Evolutionary conservation across 35 echinoderm and acorn worm genomes (phyloP).

Genomic region (Holothuria glaberrima): DNA sequence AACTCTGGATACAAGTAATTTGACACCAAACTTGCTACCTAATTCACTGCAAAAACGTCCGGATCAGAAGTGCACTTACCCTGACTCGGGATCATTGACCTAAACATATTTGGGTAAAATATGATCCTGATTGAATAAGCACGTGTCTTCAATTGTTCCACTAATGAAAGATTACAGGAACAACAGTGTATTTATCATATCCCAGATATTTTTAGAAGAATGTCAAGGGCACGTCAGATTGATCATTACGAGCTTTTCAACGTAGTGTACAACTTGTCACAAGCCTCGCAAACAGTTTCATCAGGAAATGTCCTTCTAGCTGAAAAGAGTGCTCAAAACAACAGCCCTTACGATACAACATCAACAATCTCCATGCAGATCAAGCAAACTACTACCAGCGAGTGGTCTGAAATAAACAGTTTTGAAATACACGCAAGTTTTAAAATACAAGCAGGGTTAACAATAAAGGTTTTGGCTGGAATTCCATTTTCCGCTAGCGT

Average conservation of each 20-base stretch:
- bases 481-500: neutral
- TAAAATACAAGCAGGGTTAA: neutral
- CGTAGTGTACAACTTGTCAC: neutral
- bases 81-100: no score
- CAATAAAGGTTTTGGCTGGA: neutral
- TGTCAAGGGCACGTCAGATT: neutral
- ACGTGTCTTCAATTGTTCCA: no score
- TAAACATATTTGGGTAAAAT: no score
- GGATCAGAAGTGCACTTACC: no score
- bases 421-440: no score
- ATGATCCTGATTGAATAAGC: no score
- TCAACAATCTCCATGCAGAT: neutral
- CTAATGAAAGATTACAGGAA: no score
- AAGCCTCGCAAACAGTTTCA: neutral
- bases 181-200: no score
- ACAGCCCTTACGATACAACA: neutral
- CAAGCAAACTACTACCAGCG: neutral
- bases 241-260: neutral
- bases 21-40: no score
- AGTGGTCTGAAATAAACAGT: constrained; percentile 6
- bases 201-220: no score
- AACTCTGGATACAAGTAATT: no score
- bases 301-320: neutral
- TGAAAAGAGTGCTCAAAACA: neutral
- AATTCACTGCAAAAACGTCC: no score